Conservation (phyloP, 35 echinoderm and acorn worm species). For the Heliocidaris tuberculata region DNA sequence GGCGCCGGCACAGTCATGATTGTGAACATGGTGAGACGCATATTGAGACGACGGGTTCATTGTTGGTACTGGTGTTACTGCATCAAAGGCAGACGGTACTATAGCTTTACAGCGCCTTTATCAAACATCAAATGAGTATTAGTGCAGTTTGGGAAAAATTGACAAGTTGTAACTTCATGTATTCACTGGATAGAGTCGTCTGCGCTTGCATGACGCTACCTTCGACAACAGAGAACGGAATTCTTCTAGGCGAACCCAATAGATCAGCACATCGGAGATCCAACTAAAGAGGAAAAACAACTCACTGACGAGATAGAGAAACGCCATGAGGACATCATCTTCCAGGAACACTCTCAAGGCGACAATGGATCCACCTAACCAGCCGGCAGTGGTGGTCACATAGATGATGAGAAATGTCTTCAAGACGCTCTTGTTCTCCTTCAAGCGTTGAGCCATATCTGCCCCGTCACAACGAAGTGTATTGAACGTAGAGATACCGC, state of each 20-base stretch:
- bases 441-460: background rate
- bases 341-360: background rate
- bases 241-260: background rate
- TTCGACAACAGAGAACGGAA: background rate
- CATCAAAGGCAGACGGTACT: too few species aligned
- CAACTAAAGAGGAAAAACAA: background rate
- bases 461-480: background rate
- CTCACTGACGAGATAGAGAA: background rate
- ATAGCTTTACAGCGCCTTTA: too few species aligned
- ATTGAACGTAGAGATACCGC: background rate
- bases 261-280: background rate
- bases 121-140: background rate
- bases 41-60: too few species aligned
- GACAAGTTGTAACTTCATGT: background rate
- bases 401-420: background rate
- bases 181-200: background rate
- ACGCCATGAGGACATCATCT: background rate
- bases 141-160: background rate
- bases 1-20: too few species aligned
- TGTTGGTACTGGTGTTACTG: too few species aligned
- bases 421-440: background rate
- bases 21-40: too few species aligned
- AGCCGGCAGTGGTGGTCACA: background rate
- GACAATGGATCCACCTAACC: background rate
- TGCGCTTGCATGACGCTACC: background rate